phyloP scores from a whole-genome alignment of 2,797 vertebrate species.

The Scolopax bukidnonensis region DNA sequence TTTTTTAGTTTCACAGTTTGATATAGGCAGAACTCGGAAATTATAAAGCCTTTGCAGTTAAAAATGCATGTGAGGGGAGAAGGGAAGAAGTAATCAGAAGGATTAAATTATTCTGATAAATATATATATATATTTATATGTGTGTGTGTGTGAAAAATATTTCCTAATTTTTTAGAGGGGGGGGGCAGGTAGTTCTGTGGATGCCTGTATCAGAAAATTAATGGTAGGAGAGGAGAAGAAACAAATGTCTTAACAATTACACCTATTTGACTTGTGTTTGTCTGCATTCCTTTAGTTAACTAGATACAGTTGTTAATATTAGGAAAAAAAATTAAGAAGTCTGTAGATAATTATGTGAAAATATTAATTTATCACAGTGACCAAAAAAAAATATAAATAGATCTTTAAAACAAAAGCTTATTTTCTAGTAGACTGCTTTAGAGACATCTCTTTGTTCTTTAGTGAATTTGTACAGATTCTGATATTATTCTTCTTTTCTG shows the following conservation, averaged over 20 bases:
- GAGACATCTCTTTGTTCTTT: neutral
- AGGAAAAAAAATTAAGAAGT: neutral
- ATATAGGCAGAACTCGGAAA: neutral
- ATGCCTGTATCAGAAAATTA: neutral
- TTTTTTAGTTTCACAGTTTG: neutral
- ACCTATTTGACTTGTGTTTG: neutral
- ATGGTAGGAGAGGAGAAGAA: neutral
- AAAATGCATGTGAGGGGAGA: neutral
- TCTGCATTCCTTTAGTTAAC: neutral
- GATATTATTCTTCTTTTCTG: neutral
- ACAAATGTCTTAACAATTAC: neutral
- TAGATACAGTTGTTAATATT: neutral
- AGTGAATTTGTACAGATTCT: neutral
- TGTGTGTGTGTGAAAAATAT: neutral
- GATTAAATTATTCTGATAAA: neutral
- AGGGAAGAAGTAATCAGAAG: neutral
- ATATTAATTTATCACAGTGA: neutral
- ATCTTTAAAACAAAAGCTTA: neutral
- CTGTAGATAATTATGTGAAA: neutral
- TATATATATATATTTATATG: neutral
- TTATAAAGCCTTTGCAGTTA: neutral
- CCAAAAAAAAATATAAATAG: neutral
- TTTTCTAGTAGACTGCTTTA: neutral
- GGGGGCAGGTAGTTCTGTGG: neutral
- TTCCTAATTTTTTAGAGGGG: neutral